Evolutionary conservation across 2,113 vertebrate genomes (phyloP).

Genomic region (Oenanthe oenanthe): DNA sequence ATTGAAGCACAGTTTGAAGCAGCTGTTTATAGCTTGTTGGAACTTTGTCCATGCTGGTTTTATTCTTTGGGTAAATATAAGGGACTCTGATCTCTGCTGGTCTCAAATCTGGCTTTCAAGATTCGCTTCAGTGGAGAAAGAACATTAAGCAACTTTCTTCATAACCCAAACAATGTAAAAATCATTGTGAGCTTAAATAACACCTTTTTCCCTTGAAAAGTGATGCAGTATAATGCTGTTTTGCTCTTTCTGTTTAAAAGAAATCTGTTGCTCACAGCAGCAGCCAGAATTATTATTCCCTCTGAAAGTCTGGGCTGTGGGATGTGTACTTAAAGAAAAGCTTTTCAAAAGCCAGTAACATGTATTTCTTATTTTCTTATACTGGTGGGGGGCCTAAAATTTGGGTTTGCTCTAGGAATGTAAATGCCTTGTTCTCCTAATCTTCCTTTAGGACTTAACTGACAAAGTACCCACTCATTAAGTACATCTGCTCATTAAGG

Average conservation of each 20-base stretch:
- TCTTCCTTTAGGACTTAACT: conserved; percentile 47
- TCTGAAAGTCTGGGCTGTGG: conserved; percentile 43
- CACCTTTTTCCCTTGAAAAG: conserved; percentile 8
- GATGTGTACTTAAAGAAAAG: conserved; percentile 12
- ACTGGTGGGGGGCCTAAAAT: conserved; percentile 15
- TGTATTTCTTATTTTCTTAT: conserved; percentile 36
- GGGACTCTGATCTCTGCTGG: conserved; percentile 11
- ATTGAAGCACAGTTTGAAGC: conserved; percentile 43
- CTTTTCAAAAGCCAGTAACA: background rate
- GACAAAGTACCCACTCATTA: conserved; percentile 55
- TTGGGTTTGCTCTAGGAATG: conserved; percentile 33
- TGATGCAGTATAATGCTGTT: background rate
- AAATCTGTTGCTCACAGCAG: conserved; percentile 54
- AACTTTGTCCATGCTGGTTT: conserved; percentile 21
- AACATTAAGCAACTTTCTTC: conserved; percentile 38
- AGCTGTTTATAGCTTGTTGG: background rate
- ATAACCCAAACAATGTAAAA: conserved; percentile 53
- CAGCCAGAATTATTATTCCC: conserved; percentile 47
- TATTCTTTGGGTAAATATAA: conserved; percentile 36
- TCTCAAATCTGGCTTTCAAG: conserved; percentile 9
- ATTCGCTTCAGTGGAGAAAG: background rate
- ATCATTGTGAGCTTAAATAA: conserved; percentile 32
- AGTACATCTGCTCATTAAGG: conserved; percentile 57
- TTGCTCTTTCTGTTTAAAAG: conserved; percentile 39
- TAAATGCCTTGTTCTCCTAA: conserved; percentile 9